Evolutionary conservation across 2,888 invertebrate species (phyloP).

Genomic region (Epinotia ramella): DNA sequence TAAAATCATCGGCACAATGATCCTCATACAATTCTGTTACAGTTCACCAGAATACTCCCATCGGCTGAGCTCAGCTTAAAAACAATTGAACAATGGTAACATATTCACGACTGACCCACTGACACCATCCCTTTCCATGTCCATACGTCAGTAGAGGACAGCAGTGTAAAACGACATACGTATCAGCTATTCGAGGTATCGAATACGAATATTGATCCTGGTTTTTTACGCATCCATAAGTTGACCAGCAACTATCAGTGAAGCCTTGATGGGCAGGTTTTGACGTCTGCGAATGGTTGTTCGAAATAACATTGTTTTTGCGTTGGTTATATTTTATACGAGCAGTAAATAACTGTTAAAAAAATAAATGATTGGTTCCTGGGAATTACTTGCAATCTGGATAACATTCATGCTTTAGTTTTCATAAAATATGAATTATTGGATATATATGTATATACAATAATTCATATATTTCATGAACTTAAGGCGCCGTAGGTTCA

Average conservation of each 20-base stretch:
- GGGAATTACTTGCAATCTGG: no score
- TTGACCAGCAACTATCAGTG: constrained; percentile 42
- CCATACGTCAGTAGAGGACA: constrained; percentile 24
- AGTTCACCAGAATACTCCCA: constrained; percentile 20
- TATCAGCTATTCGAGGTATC: background rate
- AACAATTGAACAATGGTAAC: constrained; percentile 24
- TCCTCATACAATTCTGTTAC: background rate
- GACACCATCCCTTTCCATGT: constrained; percentile 19
- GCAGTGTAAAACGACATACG: constrained; percentile 27
- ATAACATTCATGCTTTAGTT: no score
- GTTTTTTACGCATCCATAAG: constrained; percentile 42
- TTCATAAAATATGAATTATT: no score
- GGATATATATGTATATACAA: no score
- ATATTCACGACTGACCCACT: constrained; percentile 21
- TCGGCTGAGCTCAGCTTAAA: constrained; percentile 27
- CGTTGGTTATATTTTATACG: background rate
- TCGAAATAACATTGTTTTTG: background rate
- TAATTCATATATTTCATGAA: no score
- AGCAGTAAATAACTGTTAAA: no score
- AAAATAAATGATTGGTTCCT: no score
- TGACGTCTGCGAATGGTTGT: constrained; percentile 18
- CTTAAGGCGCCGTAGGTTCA: no score
- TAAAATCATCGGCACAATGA: background rate
- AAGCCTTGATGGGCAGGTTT: constrained; percentile 30
- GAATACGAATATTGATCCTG: constrained; percentile 27